Base-by-base conservation (phyloP, 2,888 invertebrate genomes). In the Drosophila greeni region DNA sequence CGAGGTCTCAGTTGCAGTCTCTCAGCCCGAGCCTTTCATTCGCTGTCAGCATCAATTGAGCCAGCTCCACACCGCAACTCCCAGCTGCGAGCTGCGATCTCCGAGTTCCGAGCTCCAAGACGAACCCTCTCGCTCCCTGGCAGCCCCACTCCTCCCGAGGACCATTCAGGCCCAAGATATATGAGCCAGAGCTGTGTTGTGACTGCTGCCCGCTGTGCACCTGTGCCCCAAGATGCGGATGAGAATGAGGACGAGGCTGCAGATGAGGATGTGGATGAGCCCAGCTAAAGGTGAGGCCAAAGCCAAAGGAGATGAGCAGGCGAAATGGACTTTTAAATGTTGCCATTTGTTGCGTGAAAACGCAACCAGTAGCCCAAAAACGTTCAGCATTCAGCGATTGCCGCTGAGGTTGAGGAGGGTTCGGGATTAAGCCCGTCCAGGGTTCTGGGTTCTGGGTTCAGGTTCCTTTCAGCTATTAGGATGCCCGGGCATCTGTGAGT, bases 321-420 rank as follows among this genome's bases (percentile, higher is more conserved):
- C 80, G 49, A 74, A 85, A 86, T 85, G 85, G 80, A 74, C 74
- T 86, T 85, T 86, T 85, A 86, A 86, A 85, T 84, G 85, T 84
- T 84, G 83, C 80, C 85, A 85, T 86, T 86, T 86, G 85, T 83
- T 85, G 79, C 78, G 83, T 66, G 73, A 68, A 72, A 62, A 73
- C 67, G 79, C 70, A 70, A 70, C 71, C 82, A 57, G 79, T 76
- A 82, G 80, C 77, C 76, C 39, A 69, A 64, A 66, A 65, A 40
- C 69, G 57, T 56, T 69, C 54, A 53, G 60, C 42, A 54, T 48
- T 52, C 42, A 26, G 61, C 68, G 73, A 75, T 75, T 71, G 34
- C 33, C 43, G 26, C 45, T 14, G 29, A n/a, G 36, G 43, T 52
- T 61, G 62, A 49, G 54, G 47, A 66, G 43, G 65, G 56, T 66